These are phyloP conservation scores for Alloplasta piceator DNA, from an alignment of 2,888 invertebrate genomes.

Conservation along the genomic window DNA sequence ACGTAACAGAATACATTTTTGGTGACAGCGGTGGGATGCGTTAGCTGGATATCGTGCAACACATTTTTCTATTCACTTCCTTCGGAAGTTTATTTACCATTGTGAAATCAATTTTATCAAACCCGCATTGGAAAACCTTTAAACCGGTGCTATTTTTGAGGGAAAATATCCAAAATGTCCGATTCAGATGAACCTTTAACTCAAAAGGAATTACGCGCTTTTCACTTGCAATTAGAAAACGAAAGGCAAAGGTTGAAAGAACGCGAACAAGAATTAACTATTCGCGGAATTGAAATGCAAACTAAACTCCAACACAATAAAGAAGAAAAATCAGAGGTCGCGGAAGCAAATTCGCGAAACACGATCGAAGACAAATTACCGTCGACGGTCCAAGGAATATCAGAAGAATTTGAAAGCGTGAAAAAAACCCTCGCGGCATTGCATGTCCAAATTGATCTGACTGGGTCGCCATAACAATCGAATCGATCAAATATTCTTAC, in stretches of 20 bases:
- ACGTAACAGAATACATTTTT: conserved; percentile 11
- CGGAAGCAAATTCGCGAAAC: no score
- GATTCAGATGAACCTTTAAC: background rate
- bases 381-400: background rate
- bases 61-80: no score
- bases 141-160: no score
- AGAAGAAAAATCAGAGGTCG: no score
- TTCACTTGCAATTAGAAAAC: background rate
- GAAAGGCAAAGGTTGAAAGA: background rate
- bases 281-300: no score
- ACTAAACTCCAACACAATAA: no score
- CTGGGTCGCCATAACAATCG: no score
- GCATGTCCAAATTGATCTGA: background rate
- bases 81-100: background rate
- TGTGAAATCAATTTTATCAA: conserved; percentile 4
- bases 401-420: background rate
- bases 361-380: no score
- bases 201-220: no score
- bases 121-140: background rate
- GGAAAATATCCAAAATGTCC: background rate
- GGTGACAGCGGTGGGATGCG: conserved; percentile 43
- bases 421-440: background rate
- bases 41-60: no score
- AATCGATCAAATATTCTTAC: no score
- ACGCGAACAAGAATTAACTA: background rate